Evolutionary conservation across 2,797 vertebrate genomes (phyloP).

Genomic region (Antennarius maculatus): DNA sequence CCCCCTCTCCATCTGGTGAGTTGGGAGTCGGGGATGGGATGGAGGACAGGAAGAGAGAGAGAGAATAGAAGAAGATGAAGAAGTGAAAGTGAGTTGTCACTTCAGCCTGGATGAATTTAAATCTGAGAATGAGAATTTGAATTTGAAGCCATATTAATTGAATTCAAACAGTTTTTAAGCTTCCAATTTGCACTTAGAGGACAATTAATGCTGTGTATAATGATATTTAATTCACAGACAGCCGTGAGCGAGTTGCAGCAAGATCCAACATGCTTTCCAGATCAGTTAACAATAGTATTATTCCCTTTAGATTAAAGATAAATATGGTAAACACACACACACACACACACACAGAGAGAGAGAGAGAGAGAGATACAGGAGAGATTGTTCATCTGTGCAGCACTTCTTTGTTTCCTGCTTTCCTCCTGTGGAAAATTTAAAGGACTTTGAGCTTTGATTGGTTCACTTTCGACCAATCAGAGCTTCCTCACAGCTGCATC

Average conservation of each 20-base stretch:
- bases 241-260: not conserved
- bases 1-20: conserved; percentile 76
- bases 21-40: conserved; percentile 28
- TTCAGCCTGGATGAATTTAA: not conserved
- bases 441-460: conserved; percentile 8
- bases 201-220: not conserved
- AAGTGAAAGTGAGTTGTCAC: conserved; percentile 1
- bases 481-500: conserved; percentile 1
- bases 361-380: too few relatives aligned
- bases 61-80: conserved; percentile 2
- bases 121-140: not conserved
- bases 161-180: conserved; percentile 3
- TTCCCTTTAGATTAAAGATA: not conserved
- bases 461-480: conserved; percentile 39
- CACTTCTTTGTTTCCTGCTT: too few relatives aligned
- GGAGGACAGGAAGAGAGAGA: conserved; percentile 6
- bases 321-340: too few relatives aligned
- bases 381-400: too few relatives aligned
- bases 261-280: not conserved
- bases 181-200: not conserved
- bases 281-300: not conserved
- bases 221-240: not conserved
- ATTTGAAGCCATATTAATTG: not conserved
- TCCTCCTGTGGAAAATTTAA: too few relatives aligned
- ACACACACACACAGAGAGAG: not conserved